Base-by-base conservation (phyloP, 2,888 invertebrate species). In the Nemotelus nigrinus region DNA sequence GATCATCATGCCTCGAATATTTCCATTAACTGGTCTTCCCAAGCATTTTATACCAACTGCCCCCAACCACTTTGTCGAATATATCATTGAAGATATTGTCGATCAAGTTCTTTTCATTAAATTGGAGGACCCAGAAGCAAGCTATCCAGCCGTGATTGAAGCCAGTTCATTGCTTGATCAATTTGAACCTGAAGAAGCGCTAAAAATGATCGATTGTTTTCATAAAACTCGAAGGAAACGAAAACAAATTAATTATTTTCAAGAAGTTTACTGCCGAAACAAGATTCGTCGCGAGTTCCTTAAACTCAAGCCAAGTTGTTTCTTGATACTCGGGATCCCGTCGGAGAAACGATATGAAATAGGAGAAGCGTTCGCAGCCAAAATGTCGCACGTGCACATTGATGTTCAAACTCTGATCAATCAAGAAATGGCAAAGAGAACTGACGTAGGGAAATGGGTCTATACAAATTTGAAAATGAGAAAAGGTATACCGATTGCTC, bases 301-400 rank as follows among this genome's bases (percentile, higher is more conserved):
- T 2, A 25, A 78, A 3, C 10, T 43, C 2, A 58, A 60, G 8
- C 79, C 92, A 6, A 87, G 89, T 6, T 89, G 88, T 71, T 92
- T 91, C 82, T 82, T 91, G 58, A 89, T 92, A 80, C 82, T 91
- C 45, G 89, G 91, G 0, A 92, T 92, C 87, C 90, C 91, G 1
- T 90, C 89, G 2, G 83, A 89, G 44, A 89, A 89, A 47, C 87
- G 88, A 67, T 86, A 86, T 78, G 85, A 86, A 77, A 84, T 93
- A 6, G 92, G 90, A 6, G 89, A 89, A 85, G 84, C 87, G 67
- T 82, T 92, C 63, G 88, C 92, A 0, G 88, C 90, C 75, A 88
- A 90, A 82, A 88, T 89, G 82, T 88, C 89, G 44, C 90, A 91
- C 82, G 83, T 91, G 58, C 89, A 91, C 81, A 86, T 92, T 47